A percentile compares a stretch with the other conserved stretches of the same genome.
These are phyloP conservation scores for Cheirogaleus medius DNA, from an alignment of 2,113 vertebrate species.

Conservation along the genomic window DNA sequence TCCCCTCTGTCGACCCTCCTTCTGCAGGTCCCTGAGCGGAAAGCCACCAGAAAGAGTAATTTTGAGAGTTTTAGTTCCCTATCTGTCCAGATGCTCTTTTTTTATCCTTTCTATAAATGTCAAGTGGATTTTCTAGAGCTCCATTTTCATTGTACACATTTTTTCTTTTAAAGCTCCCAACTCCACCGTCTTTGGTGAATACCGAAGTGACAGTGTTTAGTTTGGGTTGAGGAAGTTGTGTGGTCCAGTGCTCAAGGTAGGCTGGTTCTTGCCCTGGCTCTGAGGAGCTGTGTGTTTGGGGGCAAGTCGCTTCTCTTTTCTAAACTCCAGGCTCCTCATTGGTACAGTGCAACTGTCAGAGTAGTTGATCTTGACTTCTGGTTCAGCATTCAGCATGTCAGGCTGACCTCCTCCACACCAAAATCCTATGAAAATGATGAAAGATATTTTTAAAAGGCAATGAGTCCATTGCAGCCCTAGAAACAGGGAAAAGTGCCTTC, in stretches of 20 bases:
- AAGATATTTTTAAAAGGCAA: not conserved
- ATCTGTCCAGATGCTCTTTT: not conserved
- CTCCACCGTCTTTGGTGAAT: not conserved
- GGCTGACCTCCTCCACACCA: not conserved
- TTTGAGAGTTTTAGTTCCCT: not conserved
- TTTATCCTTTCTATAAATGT: not conserved
- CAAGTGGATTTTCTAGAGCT: not conserved
- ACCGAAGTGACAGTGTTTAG: not conserved
- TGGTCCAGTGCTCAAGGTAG: no score
- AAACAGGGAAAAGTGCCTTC: not conserved
- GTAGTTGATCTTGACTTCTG: not conserved
- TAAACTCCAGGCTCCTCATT: not conserved
- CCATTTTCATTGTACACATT: not conserved
- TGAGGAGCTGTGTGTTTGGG: not conserved
- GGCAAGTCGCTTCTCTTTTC: not conserved
- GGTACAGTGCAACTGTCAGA: not conserved
- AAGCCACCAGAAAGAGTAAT: not conserved
- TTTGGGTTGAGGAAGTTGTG: not conserved
- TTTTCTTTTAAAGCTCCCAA: not conserved
- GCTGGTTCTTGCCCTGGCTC: not conserved
- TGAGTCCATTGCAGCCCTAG: not conserved
- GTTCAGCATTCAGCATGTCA: not conserved
- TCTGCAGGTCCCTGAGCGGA: not conserved
- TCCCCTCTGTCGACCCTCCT: not conserved
- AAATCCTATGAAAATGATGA: not conserved